Evolutionary conservation across 2,888 invertebrate species (phyloP), one percentile per base, ranked within the genome.

Genomic region (Operophtera brumata): DNA sequence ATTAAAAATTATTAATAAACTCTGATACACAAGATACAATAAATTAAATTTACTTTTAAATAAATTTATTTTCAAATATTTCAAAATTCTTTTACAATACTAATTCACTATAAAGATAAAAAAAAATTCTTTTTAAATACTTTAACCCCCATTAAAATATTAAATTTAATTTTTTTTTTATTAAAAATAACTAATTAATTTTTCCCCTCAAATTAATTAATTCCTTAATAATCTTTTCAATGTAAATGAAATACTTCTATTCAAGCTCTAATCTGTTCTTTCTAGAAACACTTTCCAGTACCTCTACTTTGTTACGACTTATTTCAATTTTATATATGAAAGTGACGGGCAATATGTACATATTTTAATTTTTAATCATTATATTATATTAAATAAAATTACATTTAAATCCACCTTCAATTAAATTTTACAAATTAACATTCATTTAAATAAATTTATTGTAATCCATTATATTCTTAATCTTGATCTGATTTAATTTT

Each of bases 241-340:
- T 93, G 92, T 93, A 93, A 93, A 91, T 92, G 92, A 93, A 92
- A 91, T 84, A 79, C 91, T 93, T 92, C n/a, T 76, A 62, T 4
- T 73, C 85, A 92, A 93, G 92, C 91, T 92, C 84, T 92, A 92
- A 91, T 91, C 91, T 92, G 91, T 73, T 77, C 86, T 87, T 89
- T 91, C 93, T 91, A 93, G 93, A 91, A 85, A 90, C 92, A 94
- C 92, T 91, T 94, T 94, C 93, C 93, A 92, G 92, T 94, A 93
- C 89, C 84, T 87, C 93, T 94, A 94, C 94, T 94, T 91, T 94
- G 94, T 94, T 94, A 94, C 94, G 94, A 94, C 94, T 94, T 94
- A 92, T 94, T 93, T 87, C 92, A 92, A 84, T 71, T 93, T 93
- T 91, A 84, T 26, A 48, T 89, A 91, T 89, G 92, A 93, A 93